Percentiles rank a stretch among this genome's conserved stretches.
These are phyloP conservation scores for Thamnophis sirtalis DNA, from an alignment of 2,113 vertebrate genomes.

Conservation along the genomic window DNA sequence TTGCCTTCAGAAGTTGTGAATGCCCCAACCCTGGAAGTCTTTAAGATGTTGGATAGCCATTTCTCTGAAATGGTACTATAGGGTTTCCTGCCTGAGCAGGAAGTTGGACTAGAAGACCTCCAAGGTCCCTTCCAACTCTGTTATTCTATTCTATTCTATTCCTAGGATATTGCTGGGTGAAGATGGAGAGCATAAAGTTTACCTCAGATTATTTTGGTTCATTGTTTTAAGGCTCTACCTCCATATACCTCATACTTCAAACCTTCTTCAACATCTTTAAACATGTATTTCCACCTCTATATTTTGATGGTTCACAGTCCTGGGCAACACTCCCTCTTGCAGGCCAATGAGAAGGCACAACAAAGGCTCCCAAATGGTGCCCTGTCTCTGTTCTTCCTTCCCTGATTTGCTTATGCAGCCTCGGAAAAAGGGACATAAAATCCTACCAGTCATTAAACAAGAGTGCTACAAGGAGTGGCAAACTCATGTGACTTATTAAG, in stretches of 20 bases:
- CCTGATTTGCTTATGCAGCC: neutral
- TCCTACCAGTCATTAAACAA: neutral
- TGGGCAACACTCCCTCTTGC: neutral
- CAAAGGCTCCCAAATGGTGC: neutral
- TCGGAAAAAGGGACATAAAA: neutral
- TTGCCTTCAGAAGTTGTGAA: too few relatives aligned
- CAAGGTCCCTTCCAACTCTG: too few relatives aligned
- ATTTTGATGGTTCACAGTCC: neutral
- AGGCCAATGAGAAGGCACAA: neutral
- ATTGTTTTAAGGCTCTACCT: neutral
- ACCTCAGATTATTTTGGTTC: neutral
- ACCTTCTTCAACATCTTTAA: neutral
- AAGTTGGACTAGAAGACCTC: too few relatives aligned
- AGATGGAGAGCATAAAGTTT: neutral
- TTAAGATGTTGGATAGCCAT: too few relatives aligned
- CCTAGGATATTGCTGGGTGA: neutral
- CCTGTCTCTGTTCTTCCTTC: neutral
- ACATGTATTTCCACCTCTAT: neutral
- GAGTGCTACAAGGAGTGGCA: neutral
- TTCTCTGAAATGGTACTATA: too few relatives aligned
- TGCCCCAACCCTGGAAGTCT: too few relatives aligned
- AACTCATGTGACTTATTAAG: neutral
- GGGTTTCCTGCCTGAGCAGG: too few relatives aligned
- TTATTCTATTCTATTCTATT: too few relatives aligned
- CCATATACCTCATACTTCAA: neutral